Percentiles rank a stretch among this genome's conserved stretches.
phyloP scores from a whole-genome alignment of 1,140 invertebrate genomes.

The Leucophenga varia region DNA sequence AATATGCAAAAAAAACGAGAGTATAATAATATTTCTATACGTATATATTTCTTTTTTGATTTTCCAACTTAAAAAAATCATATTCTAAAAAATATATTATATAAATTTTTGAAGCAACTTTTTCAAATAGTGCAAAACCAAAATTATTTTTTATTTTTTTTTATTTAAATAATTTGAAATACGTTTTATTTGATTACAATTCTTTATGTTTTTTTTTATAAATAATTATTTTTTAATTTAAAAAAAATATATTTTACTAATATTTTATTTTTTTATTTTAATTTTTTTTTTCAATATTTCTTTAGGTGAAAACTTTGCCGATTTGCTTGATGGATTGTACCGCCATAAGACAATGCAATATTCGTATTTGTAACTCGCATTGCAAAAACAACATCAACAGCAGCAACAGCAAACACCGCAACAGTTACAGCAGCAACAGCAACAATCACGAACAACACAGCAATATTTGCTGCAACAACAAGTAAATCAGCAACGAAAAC shows the following conservation, averaged over 20 bases:
- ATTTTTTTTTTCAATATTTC: neutral
- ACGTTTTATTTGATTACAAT: neutral
- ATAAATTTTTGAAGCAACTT: constrained; percentile 22
- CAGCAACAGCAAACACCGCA: constrained; percentile 37
- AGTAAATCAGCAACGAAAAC: constrained; percentile 20
- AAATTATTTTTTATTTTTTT: neutral
- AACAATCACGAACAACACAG: constrained; percentile 14
- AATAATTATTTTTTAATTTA: constrained; percentile 3
- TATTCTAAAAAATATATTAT: no score
- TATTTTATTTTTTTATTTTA: no score
- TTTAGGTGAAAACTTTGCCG: constrained; percentile 48
- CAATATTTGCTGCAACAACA: constrained; percentile 26
- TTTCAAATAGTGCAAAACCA: constrained; percentile 27
- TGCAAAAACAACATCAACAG: constrained; percentile 47
- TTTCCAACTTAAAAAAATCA: no score
- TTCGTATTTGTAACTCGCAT: constrained; percentile 55
- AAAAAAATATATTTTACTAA: constrained; percentile 2
- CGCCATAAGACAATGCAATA: constrained; percentile 51
- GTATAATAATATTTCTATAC: no score
- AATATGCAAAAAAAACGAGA: no score
- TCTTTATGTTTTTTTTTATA: constrained; percentile 29
- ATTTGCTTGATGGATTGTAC: constrained; percentile 52
- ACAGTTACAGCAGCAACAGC: constrained; percentile 15
- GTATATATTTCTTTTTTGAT: no score
- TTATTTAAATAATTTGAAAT: no score